Base-by-base conservation (phyloP, 2,797 vertebrate genomes). In the Lycodopsis pacificus region DNA sequence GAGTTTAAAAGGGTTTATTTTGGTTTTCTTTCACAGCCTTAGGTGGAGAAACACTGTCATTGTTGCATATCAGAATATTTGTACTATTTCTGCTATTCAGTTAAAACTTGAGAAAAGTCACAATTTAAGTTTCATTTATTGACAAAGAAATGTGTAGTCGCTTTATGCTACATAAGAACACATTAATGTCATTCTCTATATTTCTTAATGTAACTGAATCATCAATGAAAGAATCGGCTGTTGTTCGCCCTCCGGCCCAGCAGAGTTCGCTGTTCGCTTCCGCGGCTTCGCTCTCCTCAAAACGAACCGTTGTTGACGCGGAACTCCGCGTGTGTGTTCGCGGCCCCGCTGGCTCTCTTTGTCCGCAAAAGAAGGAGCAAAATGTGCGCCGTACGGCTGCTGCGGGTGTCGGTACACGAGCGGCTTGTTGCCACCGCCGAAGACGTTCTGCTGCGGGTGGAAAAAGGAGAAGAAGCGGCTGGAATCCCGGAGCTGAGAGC, bases 371-470 rank as follows among this genome's bases (percentile, higher is more conserved):
- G 19, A 53, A 32, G 51, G 15, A n/a, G 63, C 5, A 69, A 11
- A 2, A 90, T 90, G 89, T 71, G 71, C 68, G 5, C 68, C 19
- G 51, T 83, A 64, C 80, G 70, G 77, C 83, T 76, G 65, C 82
- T 90, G 68, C 71, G 85, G 30, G 82, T 71, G 62, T 85, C 84
- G 80, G 84, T 90, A 0, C 76, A 75, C 0, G 62, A 89, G 83
- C 85, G 80, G 74, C 80, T 90, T 40, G 70, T 64, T 69, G 78
- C 82, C 59, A 84, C 87, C 48, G 83, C 78, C 0, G 77, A 83
- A 25, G 81, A 83, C 64, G 64, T 90, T 2, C 15, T 89, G 65
- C 86, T 80, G 78, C 84, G 22, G 71, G n/a, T 90, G 84, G 67
- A 82, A 25, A 57, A 59, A 25, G 73, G 42, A 13, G 56, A 49